A percentile compares a stretch with the other conserved stretches of the same genome.
phyloP scores from a whole-genome alignment of 2,888 invertebrate genomes.

The Drosophila eohydei region DNA sequence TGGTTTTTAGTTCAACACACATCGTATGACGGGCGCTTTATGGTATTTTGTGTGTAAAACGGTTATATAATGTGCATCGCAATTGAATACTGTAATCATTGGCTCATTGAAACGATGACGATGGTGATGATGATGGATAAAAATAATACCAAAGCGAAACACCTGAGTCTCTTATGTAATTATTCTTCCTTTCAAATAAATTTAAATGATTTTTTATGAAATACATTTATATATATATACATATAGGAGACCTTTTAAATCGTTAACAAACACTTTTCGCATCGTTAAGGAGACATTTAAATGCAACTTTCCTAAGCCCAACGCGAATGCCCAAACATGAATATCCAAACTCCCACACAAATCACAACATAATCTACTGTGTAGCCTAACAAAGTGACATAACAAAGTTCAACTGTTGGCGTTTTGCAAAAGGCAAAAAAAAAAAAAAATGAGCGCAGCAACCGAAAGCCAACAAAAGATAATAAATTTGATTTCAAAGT shows the following conservation, averaged over 20 bases:
- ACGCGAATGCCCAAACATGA: slow-evolving; percentile 11
- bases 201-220: slow-evolving; percentile 3
- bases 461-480: slow-evolving; percentile 62
- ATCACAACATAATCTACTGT: slow-evolving; percentile 46
- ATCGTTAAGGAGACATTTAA: slow-evolving; percentile 24
- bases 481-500: slow-evolving; percentile 59
- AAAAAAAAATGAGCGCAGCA: slow-evolving; percentile 28
- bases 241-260: neutral
- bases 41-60: slow-evolving; percentile 11
- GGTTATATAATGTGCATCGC: slow-evolving; percentile 47
- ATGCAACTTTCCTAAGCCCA: slow-evolving; percentile 25
- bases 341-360: slow-evolving; percentile 55
- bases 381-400: slow-evolving; percentile 71
- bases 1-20: slow-evolving; percentile 47
- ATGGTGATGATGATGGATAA: slow-evolving; percentile 10
- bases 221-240: slow-evolving; percentile 2
- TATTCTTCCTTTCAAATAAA: slow-evolving; percentile 11
- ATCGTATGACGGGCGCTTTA: slow-evolving; percentile 35
- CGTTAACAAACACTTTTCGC: slow-evolving; percentile 28
- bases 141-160: slow-evolving; percentile 24
- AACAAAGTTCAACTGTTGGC: slow-evolving; percentile 76
- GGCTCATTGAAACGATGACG: slow-evolving; percentile 17
- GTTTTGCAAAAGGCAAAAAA: slow-evolving; percentile 46
- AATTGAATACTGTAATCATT: slow-evolving; percentile 53
- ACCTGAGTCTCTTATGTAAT: slow-evolving; percentile 12